phyloP scores from a whole-genome alignment of 2,113 vertebrate species.

The Ardeotis arabs region DNA sequence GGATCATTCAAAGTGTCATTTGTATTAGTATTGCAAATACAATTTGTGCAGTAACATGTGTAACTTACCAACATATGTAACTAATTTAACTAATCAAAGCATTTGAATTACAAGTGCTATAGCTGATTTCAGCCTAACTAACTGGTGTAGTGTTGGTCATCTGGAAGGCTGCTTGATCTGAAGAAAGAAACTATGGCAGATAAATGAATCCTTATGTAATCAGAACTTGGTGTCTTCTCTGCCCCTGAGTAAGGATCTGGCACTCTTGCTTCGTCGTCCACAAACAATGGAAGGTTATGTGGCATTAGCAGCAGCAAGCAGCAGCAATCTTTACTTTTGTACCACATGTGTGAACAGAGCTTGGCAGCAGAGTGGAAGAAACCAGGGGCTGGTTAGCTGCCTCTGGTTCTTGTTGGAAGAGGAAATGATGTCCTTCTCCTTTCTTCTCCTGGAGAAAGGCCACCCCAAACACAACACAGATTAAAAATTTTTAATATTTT shows the following conservation, averaged over 20 bases:
- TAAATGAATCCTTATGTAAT: neutral
- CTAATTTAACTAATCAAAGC: neutral
- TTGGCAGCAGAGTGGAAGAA: neutral
- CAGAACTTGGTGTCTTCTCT: accelerated
- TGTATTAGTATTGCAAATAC: neutral
- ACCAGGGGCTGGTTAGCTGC: neutral
- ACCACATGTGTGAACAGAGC: accelerated
- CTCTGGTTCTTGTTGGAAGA: neutral
- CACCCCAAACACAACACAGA: neutral
- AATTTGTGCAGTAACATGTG: neutral
- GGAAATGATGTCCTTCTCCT: neutral
- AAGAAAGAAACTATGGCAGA: neutral
- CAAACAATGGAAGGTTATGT: accelerated
- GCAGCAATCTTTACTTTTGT: neutral
- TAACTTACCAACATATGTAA: neutral
- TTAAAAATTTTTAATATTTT: neutral
- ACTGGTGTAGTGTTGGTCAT: neutral
- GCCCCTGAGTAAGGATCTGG: neutral
- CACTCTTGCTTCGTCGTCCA: neutral
- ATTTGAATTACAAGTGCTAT: neutral
- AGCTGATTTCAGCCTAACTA: neutral
- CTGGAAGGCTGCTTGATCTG: neutral
- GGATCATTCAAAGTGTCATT: neutral
- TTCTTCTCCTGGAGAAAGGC: neutral
- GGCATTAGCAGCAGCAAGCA: neutral